Conservation (phyloP, 2,888 invertebrate species). For the Hydroisotoma schaefferi region DNA sequence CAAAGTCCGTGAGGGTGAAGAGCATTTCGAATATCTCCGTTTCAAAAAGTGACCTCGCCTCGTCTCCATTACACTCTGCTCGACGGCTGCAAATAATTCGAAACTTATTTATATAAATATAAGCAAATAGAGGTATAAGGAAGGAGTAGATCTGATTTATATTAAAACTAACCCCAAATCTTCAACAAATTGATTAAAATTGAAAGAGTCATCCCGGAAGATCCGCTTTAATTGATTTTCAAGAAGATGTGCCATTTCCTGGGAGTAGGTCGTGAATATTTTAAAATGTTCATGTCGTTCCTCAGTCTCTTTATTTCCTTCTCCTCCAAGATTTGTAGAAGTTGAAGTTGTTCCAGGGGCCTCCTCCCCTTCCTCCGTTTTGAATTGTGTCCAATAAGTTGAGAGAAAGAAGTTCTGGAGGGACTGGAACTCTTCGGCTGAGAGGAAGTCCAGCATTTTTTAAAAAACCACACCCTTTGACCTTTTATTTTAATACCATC, state of each 20-base stretch:
- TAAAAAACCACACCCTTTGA: neutral
- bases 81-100: neutral
- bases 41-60: conserved; percentile 1
- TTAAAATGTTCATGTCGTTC: conserved; percentile 30
- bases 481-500: neutral
- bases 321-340: neutral
- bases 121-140: too few relatives aligned
- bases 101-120: neutral
- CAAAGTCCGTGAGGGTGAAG: conserved; percentile 32
- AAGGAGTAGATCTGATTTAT: neutral
- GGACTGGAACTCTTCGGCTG: conserved; percentile 26
- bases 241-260: conserved; percentile 35
- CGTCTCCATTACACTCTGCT: neutral
- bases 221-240: conserved; percentile 29
- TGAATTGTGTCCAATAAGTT: conserved; percentile 34
- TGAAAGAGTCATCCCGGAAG: conserved; percentile 22
- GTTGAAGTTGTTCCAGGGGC: neutral
- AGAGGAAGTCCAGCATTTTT: too few relatives aligned
- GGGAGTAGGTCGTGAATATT: conserved; percentile 35
- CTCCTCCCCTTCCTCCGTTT: conserved; percentile 17
- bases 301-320: too few relatives aligned
- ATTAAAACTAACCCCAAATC: conserved; percentile 8
- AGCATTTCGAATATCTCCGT: conserved; percentile 22
- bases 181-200: conserved; percentile 10
- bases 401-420: conserved; percentile 32